Conservation (phyloP, 2,888 invertebrate genomes). For the Aleiodes testaceus region DNA sequence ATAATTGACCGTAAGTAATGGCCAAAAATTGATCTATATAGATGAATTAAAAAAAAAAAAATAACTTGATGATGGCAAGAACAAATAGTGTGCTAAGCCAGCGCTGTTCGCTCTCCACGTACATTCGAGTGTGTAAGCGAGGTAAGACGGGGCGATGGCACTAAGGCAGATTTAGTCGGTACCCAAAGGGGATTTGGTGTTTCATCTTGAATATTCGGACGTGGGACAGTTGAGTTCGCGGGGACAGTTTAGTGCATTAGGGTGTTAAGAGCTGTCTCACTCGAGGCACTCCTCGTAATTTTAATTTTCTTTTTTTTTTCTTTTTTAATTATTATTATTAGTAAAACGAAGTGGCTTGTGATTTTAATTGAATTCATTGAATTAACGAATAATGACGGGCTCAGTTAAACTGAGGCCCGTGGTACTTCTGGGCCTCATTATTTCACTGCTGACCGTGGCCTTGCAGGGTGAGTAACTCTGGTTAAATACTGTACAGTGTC, state of each 20-base stretch:
- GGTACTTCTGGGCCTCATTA: slow-evolving; percentile 75
- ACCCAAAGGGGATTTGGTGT: slow-evolving; percentile 41
- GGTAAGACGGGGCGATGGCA: slow-evolving; percentile 41
- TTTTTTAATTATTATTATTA: slow-evolving; percentile 50
- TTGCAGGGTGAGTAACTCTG: slow-evolving; percentile 74
- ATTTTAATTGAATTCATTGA: not conserved
- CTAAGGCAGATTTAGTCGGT: slow-evolving; percentile 50
- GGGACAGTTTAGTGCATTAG: slow-evolving; percentile 59
- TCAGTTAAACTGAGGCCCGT: slow-evolving; percentile 76
- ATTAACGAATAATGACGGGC: slow-evolving; percentile 73
- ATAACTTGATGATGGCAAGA: slow-evolving; percentile 39
- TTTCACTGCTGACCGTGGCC: slow-evolving; percentile 74
- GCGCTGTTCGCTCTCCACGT: not conserved
- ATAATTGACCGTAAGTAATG: slow-evolving; percentile 11
- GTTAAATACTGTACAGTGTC: not conserved
- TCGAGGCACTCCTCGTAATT: slow-evolving; percentile 53
- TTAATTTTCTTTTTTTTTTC: not conserved
- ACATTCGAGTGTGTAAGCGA: slow-evolving; percentile 23
- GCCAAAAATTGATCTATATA: slow-evolving; percentile 20
- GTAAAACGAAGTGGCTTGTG: slow-evolving; percentile 74
- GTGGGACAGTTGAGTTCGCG: slow-evolving; percentile 47
- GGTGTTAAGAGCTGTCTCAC: slow-evolving; percentile 65
- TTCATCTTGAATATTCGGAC: slow-evolving; percentile 36
- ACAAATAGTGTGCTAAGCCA: slow-evolving; percentile 33
- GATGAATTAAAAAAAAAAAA: slow-evolving; percentile 34